Base-by-base conservation (phyloP, 2,797 vertebrate species). In the Etheostoma perlongum region DNA sequence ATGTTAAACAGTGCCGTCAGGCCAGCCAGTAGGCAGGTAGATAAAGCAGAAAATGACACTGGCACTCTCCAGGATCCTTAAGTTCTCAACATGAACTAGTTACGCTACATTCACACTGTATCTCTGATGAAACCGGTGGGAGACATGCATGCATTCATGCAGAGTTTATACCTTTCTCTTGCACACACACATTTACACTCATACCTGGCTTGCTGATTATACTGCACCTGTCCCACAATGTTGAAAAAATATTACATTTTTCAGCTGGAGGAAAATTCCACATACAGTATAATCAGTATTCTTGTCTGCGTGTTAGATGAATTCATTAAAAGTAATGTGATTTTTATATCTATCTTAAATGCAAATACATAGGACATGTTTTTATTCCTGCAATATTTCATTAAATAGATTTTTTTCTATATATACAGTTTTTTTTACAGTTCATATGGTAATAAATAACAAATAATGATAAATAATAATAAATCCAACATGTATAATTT, bases 71-170 rank as follows among this genome's bases (percentile, higher is more conserved):
- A 88, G 89, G 84, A 93, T 92, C 85, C 80, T 91, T 92, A 92
- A 93, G 91, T 88, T 83, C 85, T 84, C 82, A 78, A 88, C 55
- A 48, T 93, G 85, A 94, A 92, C 79, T 82, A 75, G 85, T 94
- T 94, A 94, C 62, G 77, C 88, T 94, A 94, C 92, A 80, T 78
- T 84, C 63, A 73, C 72, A 75, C 61, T 54, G 74, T 57, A 67
- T 72, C 80, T 73, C 75, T 51, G 68, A 81, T 72, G 70, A 73
- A 87, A 68, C 78, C 70, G 70, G 40, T 76, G 76, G 78, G 74
- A 74, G 18, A 64, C 70, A 74, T 57, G 58, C 68, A 82, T 60
- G 49, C 76, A 78, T 75, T 72, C 74, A 67, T 49, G 49, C 73
- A 49, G 46, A 72, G 76, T 75, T 84, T 70, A 80, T 88, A 74